Percentiles rank a stretch among this genome's conserved stretches.
Conservation (phyloP, 2,797 vertebrate species). For the Synaphobranchus kaupii region DNA sequence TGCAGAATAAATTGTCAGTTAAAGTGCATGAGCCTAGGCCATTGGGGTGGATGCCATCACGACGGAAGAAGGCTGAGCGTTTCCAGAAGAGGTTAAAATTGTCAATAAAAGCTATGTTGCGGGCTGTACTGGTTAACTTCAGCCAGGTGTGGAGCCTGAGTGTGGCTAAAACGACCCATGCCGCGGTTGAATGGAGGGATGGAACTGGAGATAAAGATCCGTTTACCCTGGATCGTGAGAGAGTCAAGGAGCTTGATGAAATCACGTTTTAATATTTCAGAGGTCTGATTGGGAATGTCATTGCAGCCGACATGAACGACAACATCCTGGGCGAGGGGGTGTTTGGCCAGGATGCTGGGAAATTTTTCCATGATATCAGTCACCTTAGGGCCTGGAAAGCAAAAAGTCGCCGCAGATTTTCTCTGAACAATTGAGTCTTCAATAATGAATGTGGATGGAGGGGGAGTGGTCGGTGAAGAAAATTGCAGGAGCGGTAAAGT, state of each 20-base stretch:
- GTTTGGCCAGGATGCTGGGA: not conserved
- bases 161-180: not conserved
- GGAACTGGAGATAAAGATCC: not conserved
- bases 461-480: not conserved
- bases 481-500: too few species aligned
- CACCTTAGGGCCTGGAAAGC: not conserved
- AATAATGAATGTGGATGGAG: not conserved
- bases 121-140: not conserved
- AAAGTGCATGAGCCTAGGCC: not conserved
- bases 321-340: not conserved
- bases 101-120: not conserved
- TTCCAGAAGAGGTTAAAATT: conserved; percentile 30
- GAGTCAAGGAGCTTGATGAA: conserved; percentile 10
- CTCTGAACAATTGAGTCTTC: not conserved
- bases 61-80: not conserved
- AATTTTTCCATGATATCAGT: not conserved
- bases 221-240: not conserved
- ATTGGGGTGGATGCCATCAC: conserved; percentile 21
- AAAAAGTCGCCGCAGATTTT: not conserved
- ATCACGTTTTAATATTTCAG: not conserved
- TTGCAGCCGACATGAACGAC: not conserved
- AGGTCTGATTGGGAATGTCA: not conserved
- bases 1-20: not conserved
- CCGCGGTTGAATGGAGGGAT: not conserved
- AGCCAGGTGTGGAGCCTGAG: conserved; percentile 2